Base-by-base conservation (phyloP, 1,140 invertebrate genomes). In the Melitaea cinxia region DNA sequence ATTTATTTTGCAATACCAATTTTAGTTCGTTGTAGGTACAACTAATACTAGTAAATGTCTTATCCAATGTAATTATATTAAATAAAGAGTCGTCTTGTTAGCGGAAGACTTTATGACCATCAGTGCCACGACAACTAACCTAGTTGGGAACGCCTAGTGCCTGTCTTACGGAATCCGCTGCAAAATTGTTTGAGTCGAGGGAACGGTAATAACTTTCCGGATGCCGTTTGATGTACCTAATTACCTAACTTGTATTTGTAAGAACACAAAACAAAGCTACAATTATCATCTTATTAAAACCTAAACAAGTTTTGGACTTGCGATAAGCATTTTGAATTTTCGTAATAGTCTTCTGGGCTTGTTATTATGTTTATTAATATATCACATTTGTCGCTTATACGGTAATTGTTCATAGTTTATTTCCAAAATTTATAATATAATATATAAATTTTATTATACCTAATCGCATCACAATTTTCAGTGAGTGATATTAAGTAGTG, bases 201-300 rank as follows among this genome's bases (percentile, higher is more conserved):
- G 53, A 55, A 28, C 58, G 56, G 49, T 69, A 64, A 68, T 61
- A 64, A 65, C 64, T 73, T 73, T 65, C 72, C 70, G 64, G 68
- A 77, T 71, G 75, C 73, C 68, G 66, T 69, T 73, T 72, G 65
- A 72, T 77, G 63, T 68, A n/a, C n/a, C n/a, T n/a, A 69, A 74
- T 75, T 74, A 78, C 49, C 24, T 47, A 14, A 28, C 21, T 57
- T 30, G 23, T 24, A 3, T 28, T 52, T 30, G 49, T 28, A 28
- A 28, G 19, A 52, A 28, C 24, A 7, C 14, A 21, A 23, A 17
- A 33, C 30, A 33, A 33, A 33, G 9, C 1, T 1, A 33, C 30
- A 7, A 28, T 28, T 28, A 9, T 33, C 12, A 9, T 9, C 12
- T 33, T 6, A 33, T 6, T 33, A 4, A 4, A 9, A 9, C 12